phyloP scores from a whole-genome alignment of 2,797 vertebrate genomes.

The Chaetophractus vellerosus region DNA sequence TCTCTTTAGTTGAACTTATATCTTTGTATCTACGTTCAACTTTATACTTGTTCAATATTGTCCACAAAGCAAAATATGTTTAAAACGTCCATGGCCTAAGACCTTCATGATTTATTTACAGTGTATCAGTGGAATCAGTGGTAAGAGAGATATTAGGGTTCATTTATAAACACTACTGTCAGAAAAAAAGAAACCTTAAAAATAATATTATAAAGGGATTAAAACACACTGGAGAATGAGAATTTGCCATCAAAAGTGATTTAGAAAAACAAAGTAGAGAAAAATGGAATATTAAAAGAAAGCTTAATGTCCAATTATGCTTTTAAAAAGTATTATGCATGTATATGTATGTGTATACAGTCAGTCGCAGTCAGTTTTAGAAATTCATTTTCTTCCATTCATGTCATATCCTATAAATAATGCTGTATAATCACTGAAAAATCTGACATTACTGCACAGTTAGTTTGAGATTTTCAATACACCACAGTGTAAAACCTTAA shows the following conservation, averaged over 20 bases:
- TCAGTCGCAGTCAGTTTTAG: not conserved
- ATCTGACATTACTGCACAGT: constrained; percentile 61
- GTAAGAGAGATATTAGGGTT: not conserved
- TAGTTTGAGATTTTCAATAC: constrained; percentile 67
- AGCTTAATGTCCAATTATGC: not conserved
- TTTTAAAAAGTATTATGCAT: not conserved
- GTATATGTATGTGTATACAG: not conserved
- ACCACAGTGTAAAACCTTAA: constrained; percentile 49
- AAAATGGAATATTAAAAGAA: not conserved
- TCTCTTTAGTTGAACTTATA: not conserved
- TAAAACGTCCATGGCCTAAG: not conserved
- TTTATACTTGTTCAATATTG: not conserved
- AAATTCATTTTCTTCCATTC: constrained; percentile 68
- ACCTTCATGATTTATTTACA: not conserved
- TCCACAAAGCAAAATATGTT: not conserved
- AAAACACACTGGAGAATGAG: not conserved
- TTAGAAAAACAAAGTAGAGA: not conserved
- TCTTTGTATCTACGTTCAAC: not conserved
- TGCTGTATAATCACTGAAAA: constrained; percentile 67
- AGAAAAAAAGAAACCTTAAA: not conserved
- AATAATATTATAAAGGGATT: not conserved
- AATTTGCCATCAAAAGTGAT: constrained; percentile 1
- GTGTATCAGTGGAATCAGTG: not conserved
- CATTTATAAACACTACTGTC: not conserved
- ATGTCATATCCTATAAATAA: constrained; percentile 56